Percentiles rank a stretch among this genome's conserved stretches.
phyloP scores from a whole-genome alignment of 2,797 vertebrate genomes.

The Gymnoscopelus microlampas region DNA sequence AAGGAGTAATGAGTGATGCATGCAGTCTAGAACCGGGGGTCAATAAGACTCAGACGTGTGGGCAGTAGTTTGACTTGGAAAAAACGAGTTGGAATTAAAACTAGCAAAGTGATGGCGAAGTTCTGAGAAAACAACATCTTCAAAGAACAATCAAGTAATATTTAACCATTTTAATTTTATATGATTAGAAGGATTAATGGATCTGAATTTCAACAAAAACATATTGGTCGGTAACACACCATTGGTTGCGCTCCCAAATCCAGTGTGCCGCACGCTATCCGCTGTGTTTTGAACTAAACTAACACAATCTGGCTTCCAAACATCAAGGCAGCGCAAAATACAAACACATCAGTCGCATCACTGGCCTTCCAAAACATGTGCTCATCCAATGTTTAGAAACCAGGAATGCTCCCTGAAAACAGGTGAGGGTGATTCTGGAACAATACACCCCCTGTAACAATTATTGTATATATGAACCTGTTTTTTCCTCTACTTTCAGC shows the following conservation, averaged over 20 bases:
- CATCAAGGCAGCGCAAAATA: slow-evolving; percentile 40
- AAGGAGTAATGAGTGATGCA: not conserved
- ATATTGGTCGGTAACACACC: slow-evolving; percentile 38
- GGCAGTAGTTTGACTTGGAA: not conserved
- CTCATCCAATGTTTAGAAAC: slow-evolving; percentile 26
- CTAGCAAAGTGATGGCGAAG: not conserved
- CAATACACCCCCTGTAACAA: not conserved
- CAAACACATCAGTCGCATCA: slow-evolving; percentile 32
- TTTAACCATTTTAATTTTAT: slow-evolving; percentile 24
- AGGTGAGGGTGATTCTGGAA: not conserved
- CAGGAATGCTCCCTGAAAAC: slow-evolving; percentile 11
- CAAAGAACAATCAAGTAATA: slow-evolving; percentile 29
- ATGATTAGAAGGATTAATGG: slow-evolving; percentile 41
- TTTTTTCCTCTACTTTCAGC: not conserved
- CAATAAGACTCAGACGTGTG: not conserved
- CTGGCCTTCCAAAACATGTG: slow-evolving; percentile 20
- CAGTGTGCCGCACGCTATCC: slow-evolving; percentile 27
- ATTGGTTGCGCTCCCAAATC: slow-evolving; percentile 36
- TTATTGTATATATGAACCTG: not conserved
- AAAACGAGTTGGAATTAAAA: slow-evolving; percentile 17
- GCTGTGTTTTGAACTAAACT: slow-evolving; percentile 27
- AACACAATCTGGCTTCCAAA: slow-evolving; percentile 21
- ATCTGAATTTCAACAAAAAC: slow-evolving; percentile 22
- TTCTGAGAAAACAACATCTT: slow-evolving; percentile 11
- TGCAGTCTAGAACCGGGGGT: slow-evolving; percentile 4